Percentiles rank a stretch among this genome's conserved stretches.
Conservation (phyloP, 2,888 invertebrate species). For the Drosophila maculinotata region DNA sequence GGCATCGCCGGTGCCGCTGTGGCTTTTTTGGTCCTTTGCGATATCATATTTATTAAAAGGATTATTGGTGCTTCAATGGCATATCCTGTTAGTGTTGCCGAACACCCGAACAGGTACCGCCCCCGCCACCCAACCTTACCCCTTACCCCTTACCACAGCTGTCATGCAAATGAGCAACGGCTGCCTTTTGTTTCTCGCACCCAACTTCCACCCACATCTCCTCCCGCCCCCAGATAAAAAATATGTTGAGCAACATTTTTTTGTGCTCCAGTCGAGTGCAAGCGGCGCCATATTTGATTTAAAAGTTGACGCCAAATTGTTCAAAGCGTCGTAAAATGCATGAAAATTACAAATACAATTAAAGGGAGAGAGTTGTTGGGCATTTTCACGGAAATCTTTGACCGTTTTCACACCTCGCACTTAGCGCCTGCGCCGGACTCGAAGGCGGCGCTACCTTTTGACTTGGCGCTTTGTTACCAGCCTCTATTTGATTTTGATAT, state of each 20-base stretch:
- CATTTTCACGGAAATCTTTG: constrained; percentile 53
- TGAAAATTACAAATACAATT: constrained; percentile 76
- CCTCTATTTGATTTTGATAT: constrained; percentile 61
- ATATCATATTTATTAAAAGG: constrained; percentile 84
- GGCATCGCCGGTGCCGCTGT: constrained; percentile 52
- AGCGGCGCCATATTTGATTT: constrained; percentile 76
- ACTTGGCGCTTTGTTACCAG: constrained; percentile 67
- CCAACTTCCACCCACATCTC: not conserved
- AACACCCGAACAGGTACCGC: constrained; percentile 26
- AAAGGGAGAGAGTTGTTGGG: constrained; percentile 37
- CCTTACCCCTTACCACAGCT: constrained; percentile 6
- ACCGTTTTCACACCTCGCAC: constrained; percentile 68
- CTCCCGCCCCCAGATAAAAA: constrained; percentile 20
- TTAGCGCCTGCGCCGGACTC: constrained; percentile 54
- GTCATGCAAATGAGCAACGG: constrained; percentile 72
- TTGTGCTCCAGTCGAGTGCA: constrained; percentile 22
- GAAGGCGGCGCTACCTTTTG: constrained; percentile 67
- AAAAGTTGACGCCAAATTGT: constrained; percentile 75
- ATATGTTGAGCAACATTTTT: constrained; percentile 57
- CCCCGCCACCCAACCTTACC: not conserved
- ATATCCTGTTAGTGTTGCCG: constrained; percentile 81
- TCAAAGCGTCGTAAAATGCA: constrained; percentile 61
- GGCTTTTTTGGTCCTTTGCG: constrained; percentile 82
- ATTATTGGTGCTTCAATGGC: constrained; percentile 83
- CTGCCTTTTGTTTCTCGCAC: constrained; percentile 74